phyloP scores from a whole-genome alignment of 1,140 invertebrate genomes.

The Aporrectodea caliginosa region DNA sequence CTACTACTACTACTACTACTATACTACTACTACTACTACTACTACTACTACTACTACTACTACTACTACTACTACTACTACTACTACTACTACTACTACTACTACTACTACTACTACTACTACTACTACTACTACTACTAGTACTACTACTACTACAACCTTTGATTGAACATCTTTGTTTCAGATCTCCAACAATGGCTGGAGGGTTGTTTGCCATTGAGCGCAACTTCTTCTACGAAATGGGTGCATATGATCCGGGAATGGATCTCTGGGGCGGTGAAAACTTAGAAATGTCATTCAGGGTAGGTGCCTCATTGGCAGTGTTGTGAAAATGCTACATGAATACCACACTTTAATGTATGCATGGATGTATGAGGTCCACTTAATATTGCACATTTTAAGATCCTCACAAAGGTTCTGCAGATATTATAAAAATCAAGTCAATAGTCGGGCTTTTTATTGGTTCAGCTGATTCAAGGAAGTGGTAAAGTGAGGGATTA shows the following conservation, averaged over 20 bases:
- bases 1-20: constrained; percentile 32
- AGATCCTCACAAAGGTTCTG: too few species aligned
- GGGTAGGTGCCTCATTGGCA: constrained; percentile 64
- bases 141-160: constrained; percentile 27
- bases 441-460: too few species aligned
- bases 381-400: too few species aligned
- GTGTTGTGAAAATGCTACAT: too few species aligned
- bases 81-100: constrained; percentile 33
- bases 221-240: constrained; percentile 75
- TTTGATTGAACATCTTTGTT: too few species aligned
- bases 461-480: too few species aligned
- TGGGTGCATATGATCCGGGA: constrained; percentile 89
- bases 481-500: too few species aligned
- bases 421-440: too few species aligned
- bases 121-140: constrained; percentile 33
- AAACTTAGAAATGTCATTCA: constrained; percentile 96
- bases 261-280: constrained; percentile 87
- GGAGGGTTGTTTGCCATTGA: constrained; percentile 58
- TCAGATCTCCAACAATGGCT: constrained; percentile 79
- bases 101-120: constrained; percentile 32
- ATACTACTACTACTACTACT: constrained; percentile 30
- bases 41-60: constrained; percentile 27
- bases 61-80: constrained; percentile 33
- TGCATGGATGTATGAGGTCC: too few species aligned
- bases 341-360: background rate